These are phyloP conservation scores for Istiophorus platypterus DNA, from an alignment of 2,113 vertebrate genomes.

Conservation along the genomic window DNA sequence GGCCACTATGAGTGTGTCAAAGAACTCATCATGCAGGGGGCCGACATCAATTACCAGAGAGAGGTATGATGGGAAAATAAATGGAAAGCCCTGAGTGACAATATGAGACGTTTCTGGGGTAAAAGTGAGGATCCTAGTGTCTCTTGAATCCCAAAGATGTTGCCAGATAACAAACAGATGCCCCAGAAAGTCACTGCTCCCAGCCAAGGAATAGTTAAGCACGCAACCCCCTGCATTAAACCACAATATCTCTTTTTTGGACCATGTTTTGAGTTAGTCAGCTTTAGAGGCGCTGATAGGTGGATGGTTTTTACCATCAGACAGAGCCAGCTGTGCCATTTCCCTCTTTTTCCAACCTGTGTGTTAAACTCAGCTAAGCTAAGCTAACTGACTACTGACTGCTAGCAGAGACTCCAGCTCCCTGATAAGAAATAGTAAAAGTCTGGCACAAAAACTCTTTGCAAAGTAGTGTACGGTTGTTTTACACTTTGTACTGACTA, in stretches of 20 bases:
- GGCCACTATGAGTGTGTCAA: conserved; percentile 91
- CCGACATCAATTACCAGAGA: conserved; percentile 97
- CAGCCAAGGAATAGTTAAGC: background rate
- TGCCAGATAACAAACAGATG: background rate
- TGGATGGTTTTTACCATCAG: background rate
- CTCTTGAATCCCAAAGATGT: background rate
- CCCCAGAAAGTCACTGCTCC: background rate
- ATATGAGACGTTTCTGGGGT: background rate
- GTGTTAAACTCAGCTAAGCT: background rate
- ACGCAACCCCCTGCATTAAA: background rate
- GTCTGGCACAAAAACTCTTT: background rate
- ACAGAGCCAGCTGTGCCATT: background rate
- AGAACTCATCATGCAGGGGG: conserved; percentile 95
- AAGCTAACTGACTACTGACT: background rate
- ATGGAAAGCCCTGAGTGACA: background rate
- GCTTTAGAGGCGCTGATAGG: background rate
- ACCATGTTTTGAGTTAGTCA: background rate
- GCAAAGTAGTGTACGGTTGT: background rate
- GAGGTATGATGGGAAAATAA: conserved; percentile 85
- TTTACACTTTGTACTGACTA: background rate
- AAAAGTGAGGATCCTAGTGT: background rate
- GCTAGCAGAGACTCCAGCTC: background rate
- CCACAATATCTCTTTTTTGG: background rate
- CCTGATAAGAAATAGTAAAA: background rate
- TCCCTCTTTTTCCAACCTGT: background rate